Evolutionary conservation across 2,888 invertebrate species (phyloP).

Genomic region (Folsomia manolachei): DNA sequence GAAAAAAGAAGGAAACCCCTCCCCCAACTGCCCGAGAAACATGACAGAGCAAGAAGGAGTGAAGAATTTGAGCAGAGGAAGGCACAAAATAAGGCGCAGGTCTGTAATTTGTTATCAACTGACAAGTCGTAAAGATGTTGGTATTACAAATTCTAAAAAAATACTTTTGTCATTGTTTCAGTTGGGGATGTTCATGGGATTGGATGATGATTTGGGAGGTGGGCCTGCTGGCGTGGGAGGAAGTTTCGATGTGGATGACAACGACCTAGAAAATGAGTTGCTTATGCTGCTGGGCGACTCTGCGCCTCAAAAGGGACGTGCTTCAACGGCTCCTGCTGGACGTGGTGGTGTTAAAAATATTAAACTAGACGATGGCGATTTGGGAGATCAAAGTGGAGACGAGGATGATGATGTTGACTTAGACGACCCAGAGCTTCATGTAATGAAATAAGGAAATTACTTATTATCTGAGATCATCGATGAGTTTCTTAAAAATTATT

Average conservation of each 20-base stretch:
- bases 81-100: conserved; percentile 52
- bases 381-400: conserved; percentile 64
- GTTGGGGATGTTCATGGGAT: conserved; percentile 65
- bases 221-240: conserved; percentile 58
- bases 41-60: conserved; percentile 36
- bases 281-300: conserved; percentile 61
- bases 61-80: conserved; percentile 41
- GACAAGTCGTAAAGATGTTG: not conserved
- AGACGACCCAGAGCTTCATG: conserved; percentile 77
- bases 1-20: conserved; percentile 52
- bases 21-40: conserved; percentile 42
- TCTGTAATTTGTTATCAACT: conserved; percentile 24
- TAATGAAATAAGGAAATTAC: conserved; percentile 46
- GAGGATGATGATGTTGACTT: conserved; percentile 66
- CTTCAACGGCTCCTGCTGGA: conserved; percentile 12
- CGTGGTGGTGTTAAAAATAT: not conserved
- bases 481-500: not conserved
- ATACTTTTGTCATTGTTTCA: conserved; percentile 67
- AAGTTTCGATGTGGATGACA: conserved; percentile 62
- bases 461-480: not conserved
- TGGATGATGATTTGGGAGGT: conserved; percentile 61
- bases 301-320: conserved; percentile 8
- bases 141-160: conserved; percentile 56
- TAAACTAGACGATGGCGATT: not conserved
- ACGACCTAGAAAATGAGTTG: conserved; percentile 83